Base-by-base conservation (phyloP, 2,797 vertebrate species). In the Delichon dasypus region DNA sequence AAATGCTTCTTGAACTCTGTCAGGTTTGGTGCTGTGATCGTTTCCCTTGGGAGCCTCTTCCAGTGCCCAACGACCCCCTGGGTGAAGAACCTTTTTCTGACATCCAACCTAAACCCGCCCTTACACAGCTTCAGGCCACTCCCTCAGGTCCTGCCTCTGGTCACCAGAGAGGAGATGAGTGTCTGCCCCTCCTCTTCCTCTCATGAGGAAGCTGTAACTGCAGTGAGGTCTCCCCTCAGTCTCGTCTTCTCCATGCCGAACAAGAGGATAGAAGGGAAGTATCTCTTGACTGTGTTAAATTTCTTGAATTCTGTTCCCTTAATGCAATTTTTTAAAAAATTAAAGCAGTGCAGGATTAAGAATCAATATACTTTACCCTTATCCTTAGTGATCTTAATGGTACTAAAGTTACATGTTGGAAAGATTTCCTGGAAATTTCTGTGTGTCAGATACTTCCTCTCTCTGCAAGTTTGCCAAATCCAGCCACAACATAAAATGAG, bases 351-450 rank as follows among this genome's bases (percentile, higher is more conserved):
- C 22, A 70, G 19, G 44, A 93, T 51, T 66, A 25, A 51, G 30
- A 72, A 84, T 81, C 34, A 67, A 45, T 50, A 29, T 11, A 11
- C 30, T 67, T 85, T 50, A 58, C 18, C 36, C 79, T 85, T 83
- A 58, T 61, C 53, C 21, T 62, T 83, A 70, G 44, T 42, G n/a
- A 73, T 66, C n/a, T 66, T 58, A 60, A 53, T 45, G 16, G 13
- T 51, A 45, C 22, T 53, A 27, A 16, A 57, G 12, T 50, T 68
- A 48, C 18, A 29, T 9, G 2, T 58, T 68, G 73, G 40, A 76
- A 79, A 93, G 16, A 9, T 64, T 82, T 87, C 45, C 47, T 88
- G 42, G 25, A 77, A 88, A 57, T 71, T 71, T 77, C 81, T 80
- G 16, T 85, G 34, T 27, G 21, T 76, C 6, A 7, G 53, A 25